Percentiles rank a stretch among this genome's conserved stretches.
Conservation (phyloP, 2,113 vertebrate species). For the Solea senegalensis region DNA sequence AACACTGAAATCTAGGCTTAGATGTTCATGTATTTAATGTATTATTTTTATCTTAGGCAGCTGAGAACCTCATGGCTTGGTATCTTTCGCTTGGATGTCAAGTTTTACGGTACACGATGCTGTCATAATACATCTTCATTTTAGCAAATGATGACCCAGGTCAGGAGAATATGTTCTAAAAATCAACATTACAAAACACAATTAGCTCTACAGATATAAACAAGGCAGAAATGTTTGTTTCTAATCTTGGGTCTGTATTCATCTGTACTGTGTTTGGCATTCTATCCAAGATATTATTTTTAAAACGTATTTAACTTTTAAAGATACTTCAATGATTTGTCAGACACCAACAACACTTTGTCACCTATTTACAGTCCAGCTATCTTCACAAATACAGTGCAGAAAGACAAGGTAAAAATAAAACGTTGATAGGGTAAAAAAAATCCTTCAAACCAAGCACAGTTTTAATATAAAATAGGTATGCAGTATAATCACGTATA, state of each 20-base stretch:
- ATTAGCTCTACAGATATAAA: conserved; percentile 10
- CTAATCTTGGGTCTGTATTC: conserved; percentile 7
- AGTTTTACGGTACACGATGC: not conserved
- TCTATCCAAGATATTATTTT: not conserved
- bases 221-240: conserved; percentile 6
- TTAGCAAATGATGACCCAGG: conserved; percentile 1
- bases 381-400: conserved; percentile 41
- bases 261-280: conserved; percentile 24
- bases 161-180: conserved; percentile 1
- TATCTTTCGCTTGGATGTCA: not conserved
- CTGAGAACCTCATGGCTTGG: not conserved
- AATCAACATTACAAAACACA: conserved; percentile 13
- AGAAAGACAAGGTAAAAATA: conserved; percentile 42
- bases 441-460: conserved; percentile 39
- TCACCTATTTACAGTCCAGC: conserved; percentile 55
- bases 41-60: not conserved
- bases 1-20: not conserved
- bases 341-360: conserved; percentile 37
- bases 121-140: not conserved
- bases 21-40: conserved; percentile 2
- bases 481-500: conserved; percentile 73
- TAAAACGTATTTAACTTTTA: conserved; percentile 14
- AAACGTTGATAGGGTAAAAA: not conserved
- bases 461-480: conserved; percentile 63
- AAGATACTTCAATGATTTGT: conserved; percentile 22